Evolutionary conservation across 2,797 vertebrate genomes (phyloP).

Genomic region (Glyptemys insculpta): DNA sequence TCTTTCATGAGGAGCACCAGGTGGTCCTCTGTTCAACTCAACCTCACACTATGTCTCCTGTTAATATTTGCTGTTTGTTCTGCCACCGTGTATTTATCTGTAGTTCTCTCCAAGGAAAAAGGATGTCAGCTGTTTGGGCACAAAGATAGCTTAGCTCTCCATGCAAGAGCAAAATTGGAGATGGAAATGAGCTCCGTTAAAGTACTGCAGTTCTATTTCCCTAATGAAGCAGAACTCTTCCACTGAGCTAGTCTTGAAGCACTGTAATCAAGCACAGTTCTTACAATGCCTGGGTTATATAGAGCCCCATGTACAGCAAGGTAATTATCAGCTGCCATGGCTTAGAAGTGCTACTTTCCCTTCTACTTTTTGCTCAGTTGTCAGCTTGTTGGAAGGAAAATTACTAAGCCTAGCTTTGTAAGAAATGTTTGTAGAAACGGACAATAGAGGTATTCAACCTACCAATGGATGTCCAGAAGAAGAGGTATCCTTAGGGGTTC

Average conservation of each 20-base stretch:
- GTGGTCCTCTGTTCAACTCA: background rate
- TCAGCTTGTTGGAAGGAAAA: constrained; percentile 77
- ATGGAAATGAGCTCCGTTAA: constrained; percentile 59
- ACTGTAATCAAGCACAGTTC: constrained; percentile 78
- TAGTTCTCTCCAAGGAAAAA: constrained; percentile 33
- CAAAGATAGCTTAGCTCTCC: constrained; percentile 42
- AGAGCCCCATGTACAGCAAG: constrained; percentile 70
- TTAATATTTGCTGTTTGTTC: constrained; percentile 42
- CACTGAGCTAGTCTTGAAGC: constrained; percentile 62
- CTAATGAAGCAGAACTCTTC: constrained; percentile 78
- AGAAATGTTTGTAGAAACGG: constrained; percentile 69
- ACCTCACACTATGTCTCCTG: background rate
- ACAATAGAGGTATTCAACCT: constrained; percentile 28
- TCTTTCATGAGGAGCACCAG: background rate
- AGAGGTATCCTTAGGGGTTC: constrained; percentile 36
- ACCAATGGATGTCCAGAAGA: constrained; percentile 35
- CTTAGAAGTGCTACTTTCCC: constrained; percentile 70
- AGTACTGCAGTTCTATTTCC: constrained; percentile 73
- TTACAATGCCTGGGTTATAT: constrained; percentile 75
- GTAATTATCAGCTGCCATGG: constrained; percentile 81
- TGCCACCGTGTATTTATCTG: constrained; percentile 25
- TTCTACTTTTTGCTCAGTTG: constrained; percentile 64
- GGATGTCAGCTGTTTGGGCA: constrained; percentile 4
- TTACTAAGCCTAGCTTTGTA: constrained; percentile 66
- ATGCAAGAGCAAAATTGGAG: background rate